Base-by-base conservation (phyloP, 2,113 vertebrate species). In the Onychorhynchus coronatus region DNA sequence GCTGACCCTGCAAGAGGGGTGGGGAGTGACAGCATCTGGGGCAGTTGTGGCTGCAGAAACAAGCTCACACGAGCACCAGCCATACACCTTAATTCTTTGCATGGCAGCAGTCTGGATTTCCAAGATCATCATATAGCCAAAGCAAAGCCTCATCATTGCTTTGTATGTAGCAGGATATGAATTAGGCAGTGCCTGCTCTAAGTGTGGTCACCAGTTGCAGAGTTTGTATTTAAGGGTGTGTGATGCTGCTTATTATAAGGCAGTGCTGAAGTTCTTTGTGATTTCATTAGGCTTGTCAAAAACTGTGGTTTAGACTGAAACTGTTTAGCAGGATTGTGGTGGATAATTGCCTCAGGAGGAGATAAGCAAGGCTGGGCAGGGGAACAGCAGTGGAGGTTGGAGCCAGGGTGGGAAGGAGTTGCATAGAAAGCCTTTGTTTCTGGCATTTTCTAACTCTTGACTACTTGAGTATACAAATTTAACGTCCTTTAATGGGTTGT, bases 1-100 rank as follows among this genome's bases (percentile, higher is more conserved):
- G 15, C 50, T 1, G 3, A 37, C 28, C 9, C 31, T 7, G 18
- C 0, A 3, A 70, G 59, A 35, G 8, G 10, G 27, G 5, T 14
- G 8, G 22, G 50, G 17, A 63, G 46, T 41, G 58, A 35, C 21
- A 49, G 25, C 37, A 52, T 41, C 53, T 27, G 58, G 58, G 49
- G 53, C 58, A 56, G 41, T 59, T 55, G 80, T 47, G 49, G 31
- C 55, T 77, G 84, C 63, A 46, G 55, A 70, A 92, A 46, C 27
- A 56, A 39, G 13, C 37, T 61, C 14, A 30, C 33, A 3, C 33
- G 31, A 70, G 27, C 66, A 88, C 21, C 67, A 79, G 41, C 52
- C 11, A 0, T 27, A 30, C 12, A 14, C 17, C 61, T 53, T 18
- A 46, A n/a, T 5, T 49, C 46, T 46, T 62, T 56, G 30, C 46